phyloP scores from a whole-genome alignment of 1,140 invertebrate genomes.

The Microplitis demolitor region DNA sequence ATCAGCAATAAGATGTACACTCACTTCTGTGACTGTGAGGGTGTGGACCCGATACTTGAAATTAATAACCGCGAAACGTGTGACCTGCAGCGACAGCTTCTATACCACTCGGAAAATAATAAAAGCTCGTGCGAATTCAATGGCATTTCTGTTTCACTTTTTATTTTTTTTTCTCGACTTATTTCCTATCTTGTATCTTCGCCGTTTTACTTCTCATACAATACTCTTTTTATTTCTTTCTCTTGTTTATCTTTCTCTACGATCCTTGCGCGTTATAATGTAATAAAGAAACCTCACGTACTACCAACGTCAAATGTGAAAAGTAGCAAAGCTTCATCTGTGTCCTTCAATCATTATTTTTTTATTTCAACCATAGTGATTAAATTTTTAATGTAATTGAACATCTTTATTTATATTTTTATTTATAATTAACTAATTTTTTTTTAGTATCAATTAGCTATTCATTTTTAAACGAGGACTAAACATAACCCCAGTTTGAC shows the following conservation, averaged over 20 bases:
- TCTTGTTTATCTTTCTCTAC: not conserved
- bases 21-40: not conserved
- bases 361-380: not conserved
- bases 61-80: slow-evolving; percentile 29
- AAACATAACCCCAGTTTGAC: too few species aligned
- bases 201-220: too few species aligned
- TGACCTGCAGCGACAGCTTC: slow-evolving; percentile 20
- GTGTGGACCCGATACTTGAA: slow-evolving; percentile 9
- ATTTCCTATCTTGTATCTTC: too few species aligned
- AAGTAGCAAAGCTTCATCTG: not conserved
- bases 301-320: not conserved
- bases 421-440: too few species aligned
- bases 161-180: not conserved
- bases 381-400: too few species aligned
- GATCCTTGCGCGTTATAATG: slow-evolving; percentile 7
- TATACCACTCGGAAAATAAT: slow-evolving; percentile 13
- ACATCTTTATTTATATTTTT: too few species aligned
- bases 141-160: not conserved
- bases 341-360: not conserved
- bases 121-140: not conserved
- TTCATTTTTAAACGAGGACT: too few species aligned
- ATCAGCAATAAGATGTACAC: not conserved
- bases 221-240: too few species aligned
- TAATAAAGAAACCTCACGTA: slow-evolving; percentile 10
- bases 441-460: too few species aligned